Conservation (phyloP, 92 coral and sea anemone species). For the Actinostola sp. region DNA sequence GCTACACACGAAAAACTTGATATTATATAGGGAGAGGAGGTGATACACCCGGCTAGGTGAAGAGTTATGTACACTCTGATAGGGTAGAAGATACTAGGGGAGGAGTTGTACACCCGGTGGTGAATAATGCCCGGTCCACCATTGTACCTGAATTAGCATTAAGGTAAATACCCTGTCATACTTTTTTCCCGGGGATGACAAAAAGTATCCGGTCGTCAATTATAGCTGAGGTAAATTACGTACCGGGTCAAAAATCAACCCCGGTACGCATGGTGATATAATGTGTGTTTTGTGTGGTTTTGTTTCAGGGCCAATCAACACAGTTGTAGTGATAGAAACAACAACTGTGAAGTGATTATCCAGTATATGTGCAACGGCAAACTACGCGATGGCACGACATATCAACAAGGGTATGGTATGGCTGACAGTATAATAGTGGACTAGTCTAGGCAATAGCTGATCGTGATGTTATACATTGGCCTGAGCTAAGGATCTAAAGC, state of each 20-base stretch:
- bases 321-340: slow-evolving; percentile 32
- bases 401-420: slow-evolving; percentile 18
- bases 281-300: background rate
- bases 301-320: slow-evolving; percentile 43
- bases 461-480: no score
- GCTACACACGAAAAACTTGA: background rate
- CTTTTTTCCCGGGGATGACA: no score
- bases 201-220: background rate
- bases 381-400: slow-evolving; percentile 39
- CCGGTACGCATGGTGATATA: no score
- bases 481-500: no score
- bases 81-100: no score
- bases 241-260: background rate
- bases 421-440: background rate
- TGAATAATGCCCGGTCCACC: background rate
- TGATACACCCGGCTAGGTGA: background rate
- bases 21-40: background rate
- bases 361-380: slow-evolving; percentile 49
- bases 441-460: no score
- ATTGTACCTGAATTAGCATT: no score
- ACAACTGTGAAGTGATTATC: slow-evolving; percentile 33
- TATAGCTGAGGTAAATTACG: background rate
- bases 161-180: no score
- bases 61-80: no score
- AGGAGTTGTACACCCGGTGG: background rate